Base-by-base conservation (phyloP, 2,888 invertebrate species). In the Selenia dentaria region DNA sequence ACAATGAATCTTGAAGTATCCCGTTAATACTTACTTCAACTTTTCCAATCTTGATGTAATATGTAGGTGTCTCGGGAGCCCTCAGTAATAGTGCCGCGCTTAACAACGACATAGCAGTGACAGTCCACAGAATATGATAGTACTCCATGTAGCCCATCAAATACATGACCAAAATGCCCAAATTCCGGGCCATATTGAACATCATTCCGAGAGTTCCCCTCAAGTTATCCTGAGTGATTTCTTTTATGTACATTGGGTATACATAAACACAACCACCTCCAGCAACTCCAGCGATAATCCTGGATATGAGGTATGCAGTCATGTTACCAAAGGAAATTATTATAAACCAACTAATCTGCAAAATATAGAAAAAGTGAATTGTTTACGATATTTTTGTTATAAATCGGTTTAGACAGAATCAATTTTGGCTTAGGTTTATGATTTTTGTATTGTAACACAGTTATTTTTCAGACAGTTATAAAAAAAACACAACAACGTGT, bases 11-110 rank as follows among this genome's bases (percentile, higher is more conserved):
- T n/a, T n/a, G n/a, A n/a, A n/a, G n/a, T n/a, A n/a, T n/a, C n/a
- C n/a, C n/a, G n/a, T n/a, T n/a, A n/a, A 32, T 14, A 64, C 70
- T 67, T 52, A 84, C 85, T 13, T 79, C 64, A 29, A 54, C 48
- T 44, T 71, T 70, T 1, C 74, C 78, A 9, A 54, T 54, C 24
- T 81, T 82, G 0, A 84, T 62, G 22, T 83, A 54, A 37, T 62
- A 83, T 1, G 74, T 66, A 10, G 86, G 85, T 0, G 85, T 79
- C 38, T 85, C 84, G 1, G 85, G 85, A 25, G 75, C 74, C 34
- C 59, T 69, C n/a, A 75, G 16, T 52, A 83, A 67, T 6, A 70
- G 18, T 0, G 70, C 10, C 1, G 67, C 49, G 1, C 62, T 66
- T 2, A 75, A 0, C 2, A 76, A 18, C 0, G 78, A 71, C 3